Evolutionary conservation across 2,797 vertebrate genomes (phyloP).

Genomic region (Anableps anableps): DNA sequence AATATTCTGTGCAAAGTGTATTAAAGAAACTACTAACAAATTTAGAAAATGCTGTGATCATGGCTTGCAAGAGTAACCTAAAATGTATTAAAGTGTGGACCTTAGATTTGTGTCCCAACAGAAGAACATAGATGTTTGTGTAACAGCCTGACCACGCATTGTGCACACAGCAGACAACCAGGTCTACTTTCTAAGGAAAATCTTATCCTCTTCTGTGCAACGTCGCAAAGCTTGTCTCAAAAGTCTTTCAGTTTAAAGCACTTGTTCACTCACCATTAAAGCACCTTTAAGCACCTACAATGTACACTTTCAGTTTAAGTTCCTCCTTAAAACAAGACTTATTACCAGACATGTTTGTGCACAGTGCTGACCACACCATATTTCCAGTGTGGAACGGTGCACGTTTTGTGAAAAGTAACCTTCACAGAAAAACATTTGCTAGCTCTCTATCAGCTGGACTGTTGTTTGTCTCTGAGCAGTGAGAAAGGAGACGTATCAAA

Average conservation of each 20-base stretch:
- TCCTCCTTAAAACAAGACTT: not conserved
- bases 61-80: too few relatives aligned
- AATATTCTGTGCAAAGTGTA: too few relatives aligned
- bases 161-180: not conserved
- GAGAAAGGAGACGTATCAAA: slow-evolving; percentile 54
- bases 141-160: not conserved
- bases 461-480: slow-evolving; percentile 30
- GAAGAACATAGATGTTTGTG: too few relatives aligned
- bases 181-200: not conserved
- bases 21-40: too few relatives aligned
- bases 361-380: not conserved
- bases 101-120: too few relatives aligned
- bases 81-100: too few relatives aligned
- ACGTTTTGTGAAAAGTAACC: slow-evolving; percentile 48
- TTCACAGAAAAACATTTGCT: not conserved
- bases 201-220: not conserved
- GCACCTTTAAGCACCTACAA: not conserved
- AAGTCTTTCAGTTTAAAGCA: not conserved
- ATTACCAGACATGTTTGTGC: too few relatives aligned
- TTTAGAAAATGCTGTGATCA: too few relatives aligned
- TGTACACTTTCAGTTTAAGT: not conserved
- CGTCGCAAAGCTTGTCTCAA: not conserved
- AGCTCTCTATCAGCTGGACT: slow-evolving; percentile 26
- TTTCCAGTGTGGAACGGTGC: not conserved
- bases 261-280: not conserved